phyloP scores from a whole-genome alignment of 2,888 invertebrate species.

The Arenicola marina region DNA sequence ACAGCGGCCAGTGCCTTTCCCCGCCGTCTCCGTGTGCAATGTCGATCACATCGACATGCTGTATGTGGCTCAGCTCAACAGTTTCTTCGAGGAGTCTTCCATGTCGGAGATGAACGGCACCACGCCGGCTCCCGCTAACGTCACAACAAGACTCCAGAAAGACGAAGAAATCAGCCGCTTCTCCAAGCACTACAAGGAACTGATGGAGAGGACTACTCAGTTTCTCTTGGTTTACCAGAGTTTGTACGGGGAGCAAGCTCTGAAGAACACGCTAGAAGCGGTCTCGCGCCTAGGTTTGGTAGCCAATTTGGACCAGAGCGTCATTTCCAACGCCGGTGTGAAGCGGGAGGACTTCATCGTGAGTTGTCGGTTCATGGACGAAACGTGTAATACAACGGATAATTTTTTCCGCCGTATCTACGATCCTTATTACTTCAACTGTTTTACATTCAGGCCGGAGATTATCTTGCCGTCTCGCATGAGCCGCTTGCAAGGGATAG shows the following conservation, averaged over 20 bases:
- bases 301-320: slow-evolving; percentile 32
- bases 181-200: background rate
- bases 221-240: background rate
- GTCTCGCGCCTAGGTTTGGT: slow-evolving; percentile 33
- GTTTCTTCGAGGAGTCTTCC: slow-evolving; percentile 11
- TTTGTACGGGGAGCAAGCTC: too few relatives aligned
- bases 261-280: slow-evolving; percentile 16
- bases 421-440: slow-evolving; percentile 39
- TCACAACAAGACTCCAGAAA: background rate
- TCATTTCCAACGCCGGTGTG: slow-evolving; percentile 30
- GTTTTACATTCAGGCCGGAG: slow-evolving; percentile 36
- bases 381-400: slow-evolving; percentile 28
- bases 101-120: background rate
- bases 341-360: slow-evolving; percentile 34
- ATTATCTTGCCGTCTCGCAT: slow-evolving; percentile 16
- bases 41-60: slow-evolving; percentile 31
- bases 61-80: slow-evolving; percentile 24
- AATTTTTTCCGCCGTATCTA: slow-evolving; percentile 31
- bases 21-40: slow-evolving; percentile 37
- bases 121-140: background rate
- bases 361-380: slow-evolving; percentile 35
- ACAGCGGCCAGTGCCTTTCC: slow-evolving; percentile 35
- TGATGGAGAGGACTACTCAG: background rate
- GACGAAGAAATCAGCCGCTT: background rate
- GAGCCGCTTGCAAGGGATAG: slow-evolving; percentile 34